Conservation (phyloP, 2,113 vertebrate genomes). For the Pseudorasbora parva region DNA sequence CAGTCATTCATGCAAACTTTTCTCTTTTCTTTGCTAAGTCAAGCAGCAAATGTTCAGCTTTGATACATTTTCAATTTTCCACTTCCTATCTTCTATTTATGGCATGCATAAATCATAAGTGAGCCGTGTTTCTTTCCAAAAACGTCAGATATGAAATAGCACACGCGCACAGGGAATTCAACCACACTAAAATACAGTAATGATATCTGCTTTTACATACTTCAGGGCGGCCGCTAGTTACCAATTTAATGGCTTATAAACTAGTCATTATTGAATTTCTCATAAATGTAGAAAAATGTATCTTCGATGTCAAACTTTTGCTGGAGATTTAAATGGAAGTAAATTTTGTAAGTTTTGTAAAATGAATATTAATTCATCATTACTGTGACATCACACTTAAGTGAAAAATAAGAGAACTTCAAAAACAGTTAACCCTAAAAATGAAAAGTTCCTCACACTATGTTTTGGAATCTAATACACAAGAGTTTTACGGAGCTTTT, state of each 20-base stretch:
- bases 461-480: too few species aligned
- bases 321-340: not conserved
- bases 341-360: slow-evolving; percentile 2
- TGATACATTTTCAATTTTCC: slow-evolving; percentile 60
- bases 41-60: slow-evolving; percentile 57
- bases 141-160: slow-evolving; percentile 20
- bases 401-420: not conserved
- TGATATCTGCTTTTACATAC: slow-evolving; percentile 2
- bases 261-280: not conserved
- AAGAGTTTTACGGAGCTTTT: not conserved
- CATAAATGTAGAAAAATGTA: not conserved
- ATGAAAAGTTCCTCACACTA: not conserved
- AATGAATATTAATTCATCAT: not conserved
- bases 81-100: slow-evolving; percentile 52
- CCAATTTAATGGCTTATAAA: not conserved
- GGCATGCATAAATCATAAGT: slow-evolving; percentile 55
- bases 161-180: slow-evolving; percentile 22
- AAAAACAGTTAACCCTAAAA: not conserved
- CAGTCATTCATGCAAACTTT: slow-evolving; percentile 22
- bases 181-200: not conserved
- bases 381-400: not conserved
- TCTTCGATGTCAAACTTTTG: not conserved
- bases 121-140: slow-evolving; percentile 9
- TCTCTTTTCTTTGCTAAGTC: slow-evolving; percentile 41
- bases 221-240: not conserved